Percentiles rank a stretch among this genome's conserved stretches.
These are phyloP conservation scores for Cataglyphis cursor DNA, from an alignment of 2,888 invertebrate genomes.

Conservation along the genomic window DNA sequence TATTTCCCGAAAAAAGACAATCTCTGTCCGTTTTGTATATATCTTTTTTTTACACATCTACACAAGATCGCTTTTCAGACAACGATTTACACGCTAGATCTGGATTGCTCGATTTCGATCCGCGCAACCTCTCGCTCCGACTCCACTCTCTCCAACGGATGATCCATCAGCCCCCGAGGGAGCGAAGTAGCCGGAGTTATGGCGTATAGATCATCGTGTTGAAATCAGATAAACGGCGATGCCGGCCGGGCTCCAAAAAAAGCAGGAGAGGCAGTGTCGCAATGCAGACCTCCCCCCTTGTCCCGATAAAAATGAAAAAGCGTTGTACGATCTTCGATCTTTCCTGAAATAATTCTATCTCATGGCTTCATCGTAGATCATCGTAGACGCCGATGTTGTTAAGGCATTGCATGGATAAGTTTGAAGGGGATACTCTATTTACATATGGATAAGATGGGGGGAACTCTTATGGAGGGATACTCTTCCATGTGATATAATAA, in stretches of 20 bases:
- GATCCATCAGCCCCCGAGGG: constrained; percentile 39
- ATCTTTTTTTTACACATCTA: background rate
- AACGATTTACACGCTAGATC: constrained; percentile 16
- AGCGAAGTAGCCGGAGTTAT: constrained; percentile 39
- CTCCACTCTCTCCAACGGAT: background rate
- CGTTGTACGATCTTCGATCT: constrained; percentile 40
- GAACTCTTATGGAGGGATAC: too few species aligned
- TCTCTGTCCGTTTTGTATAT: background rate
- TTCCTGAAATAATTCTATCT: constrained; percentile 47
- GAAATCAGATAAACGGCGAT: constrained; percentile 41
- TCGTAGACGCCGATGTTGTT: constrained; percentile 31
- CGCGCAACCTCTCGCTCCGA: constrained; percentile 3
- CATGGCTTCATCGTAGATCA: constrained; percentile 45
- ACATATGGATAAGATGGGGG: constrained; percentile 14
- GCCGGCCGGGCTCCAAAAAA: constrained; percentile 26
- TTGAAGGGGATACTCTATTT: constrained; percentile 25
- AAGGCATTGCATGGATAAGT: constrained; percentile 34
- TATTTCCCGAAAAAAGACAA: background rate
- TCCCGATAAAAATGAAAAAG: constrained; percentile 53
- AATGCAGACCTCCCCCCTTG: constrained; percentile 49
- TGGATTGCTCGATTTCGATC: constrained; percentile 31
- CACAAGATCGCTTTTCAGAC: constrained; percentile 1
- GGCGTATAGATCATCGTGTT: constrained; percentile 46
- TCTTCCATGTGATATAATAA: background rate
- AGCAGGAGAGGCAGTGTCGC: constrained; percentile 34